Evolutionary conservation across 2,797 vertebrate species (phyloP).

Genomic region (Borostomias antarcticus): DNA sequence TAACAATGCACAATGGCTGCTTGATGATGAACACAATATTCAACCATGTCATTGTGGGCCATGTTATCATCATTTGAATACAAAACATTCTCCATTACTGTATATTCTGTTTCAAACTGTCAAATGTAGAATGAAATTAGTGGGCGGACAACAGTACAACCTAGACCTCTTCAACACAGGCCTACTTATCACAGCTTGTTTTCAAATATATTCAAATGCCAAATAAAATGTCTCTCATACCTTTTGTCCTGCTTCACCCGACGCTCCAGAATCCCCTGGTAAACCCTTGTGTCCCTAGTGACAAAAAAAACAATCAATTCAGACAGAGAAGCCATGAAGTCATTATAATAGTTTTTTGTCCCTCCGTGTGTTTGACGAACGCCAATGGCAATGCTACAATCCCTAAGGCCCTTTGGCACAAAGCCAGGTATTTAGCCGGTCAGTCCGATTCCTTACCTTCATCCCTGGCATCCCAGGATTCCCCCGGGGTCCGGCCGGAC

Average conservation of each 20-base stretch:
- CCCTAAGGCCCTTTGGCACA: neutral
- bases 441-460: conserved; percentile 68
- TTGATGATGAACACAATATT: too few relatives aligned
- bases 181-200: neutral
- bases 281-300: conserved; percentile 77
- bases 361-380: too few relatives aligned
- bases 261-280: conserved; percentile 65
- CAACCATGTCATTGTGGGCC: too few relatives aligned
- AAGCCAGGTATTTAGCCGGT: neutral
- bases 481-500: conserved; percentile 78
- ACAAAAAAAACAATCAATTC: conserved; percentile 5
- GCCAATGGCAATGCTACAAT: too few relatives aligned
- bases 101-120: too few relatives aligned
- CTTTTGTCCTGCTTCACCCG: conserved; percentile 73
- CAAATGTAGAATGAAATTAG: too few relatives aligned
- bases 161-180: neutral
- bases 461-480: conserved; percentile 73
- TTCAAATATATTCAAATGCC: too few relatives aligned
- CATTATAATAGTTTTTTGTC: neutral
- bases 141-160: too few relatives aligned
- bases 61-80: too few relatives aligned
- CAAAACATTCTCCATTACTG: too few relatives aligned
- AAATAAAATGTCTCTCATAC: conserved; percentile 45
- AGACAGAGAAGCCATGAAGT: neutral
- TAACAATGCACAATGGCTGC: too few relatives aligned